These are phyloP conservation scores for Eupithecia subumbrata DNA, from an alignment of 2,888 invertebrate species.

Conservation along the genomic window DNA sequence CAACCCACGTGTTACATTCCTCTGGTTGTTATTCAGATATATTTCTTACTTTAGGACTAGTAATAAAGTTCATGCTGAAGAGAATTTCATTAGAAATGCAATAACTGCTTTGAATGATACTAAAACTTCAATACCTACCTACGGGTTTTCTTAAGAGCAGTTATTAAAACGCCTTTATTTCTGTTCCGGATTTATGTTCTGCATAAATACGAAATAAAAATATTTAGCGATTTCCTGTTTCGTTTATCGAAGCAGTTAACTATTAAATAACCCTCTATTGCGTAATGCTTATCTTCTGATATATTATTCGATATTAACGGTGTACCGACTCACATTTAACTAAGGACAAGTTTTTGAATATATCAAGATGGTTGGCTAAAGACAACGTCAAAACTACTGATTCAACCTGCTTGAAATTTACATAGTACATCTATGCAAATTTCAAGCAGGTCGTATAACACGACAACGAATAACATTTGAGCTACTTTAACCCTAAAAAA, in stretches of 20 bases:
- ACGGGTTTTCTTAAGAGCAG: slow-evolving; percentile 2
- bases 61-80: slow-evolving; percentile 31
- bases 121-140: neutral
- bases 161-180: slow-evolving; percentile 8
- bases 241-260: neutral
- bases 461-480: neutral
- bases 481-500: neutral
- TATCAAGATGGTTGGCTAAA: neutral
- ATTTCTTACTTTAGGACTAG: slow-evolving; percentile 29
- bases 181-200: neutral
- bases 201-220: neutral
- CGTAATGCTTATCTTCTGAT: neutral
- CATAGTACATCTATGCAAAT: neutral
- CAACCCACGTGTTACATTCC: slow-evolving; percentile 45
- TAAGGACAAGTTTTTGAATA: neutral
- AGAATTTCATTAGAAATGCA: slow-evolving; percentile 15
- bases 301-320: neutral
- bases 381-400: neutral
- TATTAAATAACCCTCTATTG: neutral
- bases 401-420: neutral
- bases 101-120: slow-evolving; percentile 9
- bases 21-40: slow-evolving; percentile 37
- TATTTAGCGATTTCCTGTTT: neutral
- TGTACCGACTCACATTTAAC: neutral
- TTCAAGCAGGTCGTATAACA: too few species aligned